These are phyloP conservation scores for Clarias platycephalus DNA, from an alignment of 2,797 vertebrate genomes.

Conservation along the genomic window DNA sequence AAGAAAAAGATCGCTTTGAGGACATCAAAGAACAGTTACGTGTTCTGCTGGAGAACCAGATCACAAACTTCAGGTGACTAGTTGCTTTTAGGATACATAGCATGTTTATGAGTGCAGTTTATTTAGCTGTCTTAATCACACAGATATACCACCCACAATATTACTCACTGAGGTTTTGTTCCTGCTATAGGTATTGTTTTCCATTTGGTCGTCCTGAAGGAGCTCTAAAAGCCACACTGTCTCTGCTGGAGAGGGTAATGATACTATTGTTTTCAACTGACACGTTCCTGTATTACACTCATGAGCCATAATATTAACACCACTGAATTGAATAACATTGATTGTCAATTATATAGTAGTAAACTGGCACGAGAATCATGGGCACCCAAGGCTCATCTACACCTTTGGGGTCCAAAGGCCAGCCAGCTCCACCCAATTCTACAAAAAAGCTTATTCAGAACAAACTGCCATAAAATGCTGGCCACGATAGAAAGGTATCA, in stretches of 20 bases:
- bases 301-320: too few species aligned
- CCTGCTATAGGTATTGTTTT: conserved; percentile 89
- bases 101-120: conserved; percentile 15
- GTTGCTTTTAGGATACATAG: not conserved
- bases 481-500: too few species aligned
- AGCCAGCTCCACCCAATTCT: too few species aligned
- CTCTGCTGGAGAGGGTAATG: conserved; percentile 96
- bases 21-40: conserved; percentile 98
- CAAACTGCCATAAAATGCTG: too few species aligned
- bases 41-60: conserved; percentile 96
- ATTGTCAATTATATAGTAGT: too few species aligned
- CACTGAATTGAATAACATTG: too few species aligned
- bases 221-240: conserved; percentile 97
- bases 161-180: conserved; percentile 35
- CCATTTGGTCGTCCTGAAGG: conserved; percentile 98
- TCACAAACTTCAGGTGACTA: conserved; percentile 95
- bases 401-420: too few species aligned
- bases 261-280: conserved; percentile 44
- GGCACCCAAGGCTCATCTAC: too few species aligned
- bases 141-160: conserved; percentile 10
- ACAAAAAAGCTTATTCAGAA: too few species aligned
- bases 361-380: too few species aligned
- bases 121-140: conserved; percentile 10
- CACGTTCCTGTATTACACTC: conserved; percentile 24
- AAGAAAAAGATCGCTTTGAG: conserved; percentile 98